phyloP scores from a whole-genome alignment of 2,113 vertebrate genomes.

The Dipodomys merriami region DNA sequence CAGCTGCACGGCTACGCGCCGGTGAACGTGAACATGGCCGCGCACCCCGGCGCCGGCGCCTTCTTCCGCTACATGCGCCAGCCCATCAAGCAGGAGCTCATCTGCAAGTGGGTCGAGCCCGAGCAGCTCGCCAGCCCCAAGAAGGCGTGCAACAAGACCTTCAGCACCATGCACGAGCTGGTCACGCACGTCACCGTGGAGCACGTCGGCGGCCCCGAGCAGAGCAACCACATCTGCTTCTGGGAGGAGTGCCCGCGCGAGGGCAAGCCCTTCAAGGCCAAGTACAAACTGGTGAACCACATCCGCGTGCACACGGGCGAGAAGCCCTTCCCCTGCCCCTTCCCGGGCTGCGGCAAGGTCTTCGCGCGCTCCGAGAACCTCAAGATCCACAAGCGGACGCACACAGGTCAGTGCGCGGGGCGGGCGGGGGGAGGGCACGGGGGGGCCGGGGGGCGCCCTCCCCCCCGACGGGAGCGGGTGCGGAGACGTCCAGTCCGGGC shows the following conservation, averaged over 20 bases:
- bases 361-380: constrained; percentile 99
- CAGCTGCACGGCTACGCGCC: constrained; percentile 98
- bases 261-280: constrained; percentile 99
- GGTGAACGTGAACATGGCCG: constrained; percentile 98
- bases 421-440: constrained; percentile 83
- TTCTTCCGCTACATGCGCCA: constrained; percentile 99
- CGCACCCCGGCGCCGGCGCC: constrained; percentile 97
- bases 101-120: constrained; percentile 99
- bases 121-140: constrained; percentile 97
- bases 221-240: constrained; percentile 95
- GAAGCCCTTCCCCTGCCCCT: constrained; percentile 98
- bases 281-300: constrained; percentile 99
- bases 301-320: constrained; percentile 99
- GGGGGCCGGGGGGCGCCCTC: background rate
- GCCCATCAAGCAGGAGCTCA: constrained; percentile 98
- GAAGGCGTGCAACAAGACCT: constrained; percentile 99
- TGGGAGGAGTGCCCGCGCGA: constrained; percentile 97
- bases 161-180: constrained; percentile 97
- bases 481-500: no score
- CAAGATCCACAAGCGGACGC: constrained; percentile 99
- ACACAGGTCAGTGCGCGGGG: constrained; percentile 93
- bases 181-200: constrained; percentile 97
- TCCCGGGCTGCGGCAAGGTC: constrained; percentile 99
- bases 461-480: no score
- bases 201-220: constrained; percentile 95